These are phyloP conservation scores for Thymelicus acteon DNA, from an alignment of 2,888 invertebrate genomes.

Conservation along the genomic window DNA sequence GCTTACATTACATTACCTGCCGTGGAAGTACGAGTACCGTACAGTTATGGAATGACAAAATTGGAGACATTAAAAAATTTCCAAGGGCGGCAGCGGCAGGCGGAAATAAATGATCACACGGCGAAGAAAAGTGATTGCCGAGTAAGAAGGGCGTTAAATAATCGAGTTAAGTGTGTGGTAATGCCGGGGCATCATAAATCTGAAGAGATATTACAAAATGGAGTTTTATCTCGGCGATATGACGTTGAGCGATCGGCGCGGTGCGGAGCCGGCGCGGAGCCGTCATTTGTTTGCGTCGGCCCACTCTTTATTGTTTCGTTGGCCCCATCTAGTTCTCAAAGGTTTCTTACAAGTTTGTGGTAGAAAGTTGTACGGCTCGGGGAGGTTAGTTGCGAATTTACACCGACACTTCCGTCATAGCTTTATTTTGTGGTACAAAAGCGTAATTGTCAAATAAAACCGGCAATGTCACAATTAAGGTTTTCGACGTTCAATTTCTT, in stretches of 20 bases:
- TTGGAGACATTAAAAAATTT: slow-evolving; percentile 23
- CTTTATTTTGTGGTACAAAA: too few relatives aligned
- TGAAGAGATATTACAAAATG: slow-evolving; percentile 64
- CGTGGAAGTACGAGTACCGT: not conserved
- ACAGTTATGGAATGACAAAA: slow-evolving; percentile 18
- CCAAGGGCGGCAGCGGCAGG: slow-evolving; percentile 18
- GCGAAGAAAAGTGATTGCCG: slow-evolving; percentile 42
- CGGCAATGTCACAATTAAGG: too few relatives aligned
- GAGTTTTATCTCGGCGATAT: slow-evolving; percentile 63
- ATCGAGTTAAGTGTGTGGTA: slow-evolving; percentile 58
- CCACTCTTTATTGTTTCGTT: slow-evolving; percentile 28
- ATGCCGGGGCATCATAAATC: slow-evolving; percentile 61
- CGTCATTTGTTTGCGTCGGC: slow-evolving; percentile 33
- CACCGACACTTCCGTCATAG: too few relatives aligned
- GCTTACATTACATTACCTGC: not conserved
- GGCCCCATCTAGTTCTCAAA: slow-evolving; percentile 7
- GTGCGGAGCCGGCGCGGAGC: slow-evolving; percentile 25
- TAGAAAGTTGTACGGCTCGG: too few relatives aligned
- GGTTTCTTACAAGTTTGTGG: too few relatives aligned
- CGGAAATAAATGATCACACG: slow-evolving; percentile 42
- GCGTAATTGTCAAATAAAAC: too few relatives aligned
- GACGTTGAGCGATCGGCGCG: slow-evolving; percentile 68
- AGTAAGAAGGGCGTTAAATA: slow-evolving; percentile 52
- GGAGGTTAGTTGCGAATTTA: too few relatives aligned
- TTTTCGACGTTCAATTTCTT: too few relatives aligned